Conservation (phyloP, 2,113 vertebrate species). For the Paracanthobrama guichenoti region DNA sequence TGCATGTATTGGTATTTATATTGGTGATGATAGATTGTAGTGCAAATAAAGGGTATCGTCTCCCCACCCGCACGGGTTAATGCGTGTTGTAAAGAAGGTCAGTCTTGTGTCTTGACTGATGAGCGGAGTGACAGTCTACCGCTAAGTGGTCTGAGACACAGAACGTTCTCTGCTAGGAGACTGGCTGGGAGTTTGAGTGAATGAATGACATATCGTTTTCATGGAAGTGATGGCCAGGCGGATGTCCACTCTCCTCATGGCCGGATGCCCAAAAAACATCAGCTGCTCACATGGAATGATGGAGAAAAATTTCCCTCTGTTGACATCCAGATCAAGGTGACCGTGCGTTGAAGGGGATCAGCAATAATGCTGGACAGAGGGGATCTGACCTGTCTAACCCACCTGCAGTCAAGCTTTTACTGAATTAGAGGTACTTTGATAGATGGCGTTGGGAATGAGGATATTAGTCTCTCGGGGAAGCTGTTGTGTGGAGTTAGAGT, state of each 20-base stretch:
- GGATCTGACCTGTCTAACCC: conserved; percentile 4
- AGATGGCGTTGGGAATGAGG: conserved; percentile 1
- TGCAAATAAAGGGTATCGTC: not conserved
- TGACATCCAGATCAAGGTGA: conserved; percentile 29
- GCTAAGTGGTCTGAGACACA: conserved; percentile 1
- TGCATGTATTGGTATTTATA: not conserved
- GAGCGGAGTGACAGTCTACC: not conserved
- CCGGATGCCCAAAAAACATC: conserved; percentile 17
- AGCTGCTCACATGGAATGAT: not conserved
- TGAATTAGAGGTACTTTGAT: not conserved
- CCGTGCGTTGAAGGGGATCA: not conserved
- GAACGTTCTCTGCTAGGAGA: not conserved
- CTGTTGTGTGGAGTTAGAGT: not conserved
- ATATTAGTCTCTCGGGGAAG: conserved; percentile 10
- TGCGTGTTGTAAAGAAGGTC: conserved; percentile 34
- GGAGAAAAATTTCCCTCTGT: conserved; percentile 7
- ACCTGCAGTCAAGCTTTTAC: conserved; percentile 12
- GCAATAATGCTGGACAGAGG: conserved; percentile 28
- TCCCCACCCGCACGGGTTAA: conserved; percentile 27
- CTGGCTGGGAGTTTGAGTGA: conserved; percentile 15
- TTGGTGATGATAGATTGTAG: not conserved
- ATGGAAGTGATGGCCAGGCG: conserved; percentile 43
- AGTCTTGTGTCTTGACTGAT: conserved; percentile 1
- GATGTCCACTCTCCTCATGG: not conserved
- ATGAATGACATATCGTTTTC: conserved; percentile 51